Percentiles rank a stretch among this genome's conserved stretches.
These are phyloP conservation scores for Melanotaenia boesemani DNA, from an alignment of 2,797 vertebrate species.

Conservation along the genomic window DNA sequence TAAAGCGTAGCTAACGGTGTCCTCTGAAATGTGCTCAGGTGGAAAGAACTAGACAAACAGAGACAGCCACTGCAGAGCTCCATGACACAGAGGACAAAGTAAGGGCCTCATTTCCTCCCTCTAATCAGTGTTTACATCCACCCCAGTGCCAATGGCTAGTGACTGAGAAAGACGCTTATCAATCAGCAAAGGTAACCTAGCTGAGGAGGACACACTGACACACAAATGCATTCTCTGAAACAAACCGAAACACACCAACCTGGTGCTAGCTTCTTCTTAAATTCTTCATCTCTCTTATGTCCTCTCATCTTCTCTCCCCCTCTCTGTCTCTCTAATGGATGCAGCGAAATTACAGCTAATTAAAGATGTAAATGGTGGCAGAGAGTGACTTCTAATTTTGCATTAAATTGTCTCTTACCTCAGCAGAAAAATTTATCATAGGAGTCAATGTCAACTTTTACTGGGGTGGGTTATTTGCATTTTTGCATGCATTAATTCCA, in stretches of 20 bases:
- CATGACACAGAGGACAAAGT: slow-evolving; percentile 85
- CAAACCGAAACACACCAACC: slow-evolving; percentile 37
- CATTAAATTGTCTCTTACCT: slow-evolving; percentile 92
- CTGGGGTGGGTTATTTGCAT: slow-evolving; percentile 81
- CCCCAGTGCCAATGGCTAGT: slow-evolving; percentile 74
- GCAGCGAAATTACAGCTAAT: slow-evolving; percentile 92
- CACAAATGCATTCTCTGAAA: slow-evolving; percentile 34
- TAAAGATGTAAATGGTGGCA: slow-evolving; percentile 91
- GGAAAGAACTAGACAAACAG: slow-evolving; percentile 85
- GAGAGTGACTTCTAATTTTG: slow-evolving; percentile 89
- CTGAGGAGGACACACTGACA: slow-evolving; percentile 53
- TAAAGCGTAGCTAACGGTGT: slow-evolving; percentile 85
- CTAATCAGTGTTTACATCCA: slow-evolving; percentile 86
- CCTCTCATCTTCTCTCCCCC: slow-evolving; percentile 24
- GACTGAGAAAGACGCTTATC: slow-evolving; percentile 80
- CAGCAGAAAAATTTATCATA: slow-evolving; percentile 91
- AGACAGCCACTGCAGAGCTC: slow-evolving; percentile 79
- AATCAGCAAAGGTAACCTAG: slow-evolving; percentile 75
- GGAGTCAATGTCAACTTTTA: slow-evolving; percentile 91
- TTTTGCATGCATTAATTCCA: slow-evolving; percentile 76
- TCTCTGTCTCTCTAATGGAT: slow-evolving; percentile 83
- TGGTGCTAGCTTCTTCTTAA: slow-evolving; percentile 62
- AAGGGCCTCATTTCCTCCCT: slow-evolving; percentile 83
- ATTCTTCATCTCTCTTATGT: slow-evolving; percentile 56
- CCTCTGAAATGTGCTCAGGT: slow-evolving; percentile 85